A percentile compares a stretch with the other conserved stretches of the same genome.
Evolutionary conservation across 2,113 vertebrate species (phyloP).

Genomic region (Echinops telfairi): DNA sequence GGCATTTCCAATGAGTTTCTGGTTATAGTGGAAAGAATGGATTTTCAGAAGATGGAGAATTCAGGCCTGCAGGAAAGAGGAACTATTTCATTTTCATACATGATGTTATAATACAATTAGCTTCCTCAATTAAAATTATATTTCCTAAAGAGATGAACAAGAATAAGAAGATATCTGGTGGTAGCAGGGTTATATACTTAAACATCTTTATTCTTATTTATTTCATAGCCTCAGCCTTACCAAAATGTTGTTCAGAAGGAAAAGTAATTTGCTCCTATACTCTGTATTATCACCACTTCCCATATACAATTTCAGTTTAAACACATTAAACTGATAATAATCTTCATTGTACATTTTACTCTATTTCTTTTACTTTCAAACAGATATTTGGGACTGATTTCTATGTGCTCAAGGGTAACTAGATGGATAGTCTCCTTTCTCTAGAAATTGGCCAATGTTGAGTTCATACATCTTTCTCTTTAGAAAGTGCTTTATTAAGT

Average conservation of each 20-base stretch:
- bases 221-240: neutral
- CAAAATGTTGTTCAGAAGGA: neutral
- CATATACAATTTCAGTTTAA: neutral
- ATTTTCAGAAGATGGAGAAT: neutral
- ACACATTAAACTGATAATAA: rapidly evolving
- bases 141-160: neutral
- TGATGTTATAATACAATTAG: neutral
- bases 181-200: neutral
- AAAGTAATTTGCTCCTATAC: neutral
- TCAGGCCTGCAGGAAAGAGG: too few species aligned
- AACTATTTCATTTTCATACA: neutral
- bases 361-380: neutral
- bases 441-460: neutral
- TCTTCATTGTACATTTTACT: neutral
- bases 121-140: neutral
- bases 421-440: neutral
- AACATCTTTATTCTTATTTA: neutral
- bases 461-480: neutral
- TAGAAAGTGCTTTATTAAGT: neutral
- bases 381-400: neutral
- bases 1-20: neutral
- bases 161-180: neutral
- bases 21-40: neutral
- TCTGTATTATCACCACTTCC: neutral
- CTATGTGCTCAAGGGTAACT: neutral